Percentiles rank a stretch among this genome's conserved stretches.
Conservation (phyloP, 2,113 vertebrate species). For the Esox niger region DNA sequence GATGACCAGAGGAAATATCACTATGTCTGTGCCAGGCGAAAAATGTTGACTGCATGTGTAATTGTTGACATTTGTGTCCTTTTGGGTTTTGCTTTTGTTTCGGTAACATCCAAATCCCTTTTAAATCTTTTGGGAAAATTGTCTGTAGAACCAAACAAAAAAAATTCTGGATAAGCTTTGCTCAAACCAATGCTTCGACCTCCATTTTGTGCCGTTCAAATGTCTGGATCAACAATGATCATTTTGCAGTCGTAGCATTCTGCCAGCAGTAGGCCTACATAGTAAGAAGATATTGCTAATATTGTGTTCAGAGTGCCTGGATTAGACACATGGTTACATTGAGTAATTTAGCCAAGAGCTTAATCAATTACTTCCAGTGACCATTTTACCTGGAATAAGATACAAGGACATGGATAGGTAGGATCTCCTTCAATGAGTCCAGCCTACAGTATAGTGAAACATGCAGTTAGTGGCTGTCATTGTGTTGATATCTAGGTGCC, state of each 20-base stretch:
- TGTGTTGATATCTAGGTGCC: no score
- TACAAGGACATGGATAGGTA: no score
- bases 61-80: not conserved
- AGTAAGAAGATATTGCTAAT: not conserved
- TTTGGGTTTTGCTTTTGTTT: not conserved
- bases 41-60: slow-evolving; percentile 6
- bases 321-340: not conserved
- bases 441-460: no score
- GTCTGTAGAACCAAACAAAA: not conserved
- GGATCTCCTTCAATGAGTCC: no score
- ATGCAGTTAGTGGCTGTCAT: no score
- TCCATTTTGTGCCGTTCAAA: not conserved
- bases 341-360: not conserved
- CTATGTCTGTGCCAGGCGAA: slow-evolving; percentile 29
- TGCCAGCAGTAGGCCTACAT: slow-evolving; percentile 15
- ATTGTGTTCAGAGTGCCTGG: not conserved
- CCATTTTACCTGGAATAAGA: no score
- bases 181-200: not conserved
- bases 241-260: not conserved
- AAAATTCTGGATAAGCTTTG: not conserved
- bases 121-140: not conserved
- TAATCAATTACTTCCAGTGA: no score
- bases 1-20: slow-evolving; percentile 32
- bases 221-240: not conserved
- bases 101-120: not conserved